phyloP scores from a whole-genome alignment of 2,888 invertebrate species.

The Cremastinae sp. region DNA sequence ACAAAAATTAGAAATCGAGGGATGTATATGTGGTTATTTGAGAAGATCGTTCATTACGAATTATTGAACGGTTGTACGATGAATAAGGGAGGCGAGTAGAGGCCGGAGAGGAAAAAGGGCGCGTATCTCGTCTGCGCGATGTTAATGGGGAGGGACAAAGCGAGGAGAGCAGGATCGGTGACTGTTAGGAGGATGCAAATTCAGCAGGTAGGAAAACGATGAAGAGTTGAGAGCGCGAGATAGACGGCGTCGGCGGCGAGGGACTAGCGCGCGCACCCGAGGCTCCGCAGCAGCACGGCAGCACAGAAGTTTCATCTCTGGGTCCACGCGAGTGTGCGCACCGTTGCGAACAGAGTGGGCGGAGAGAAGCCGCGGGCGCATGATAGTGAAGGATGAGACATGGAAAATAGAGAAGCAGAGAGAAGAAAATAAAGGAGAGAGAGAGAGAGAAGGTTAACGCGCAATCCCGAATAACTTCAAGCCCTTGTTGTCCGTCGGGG shows the following conservation, averaged over 20 bases:
- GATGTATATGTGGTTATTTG: conserved; percentile 49
- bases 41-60: conserved; percentile 40
- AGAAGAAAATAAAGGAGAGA: conserved; percentile 46
- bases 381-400: conserved; percentile 53
- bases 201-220: conserved; percentile 50
- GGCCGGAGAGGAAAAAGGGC: conserved; percentile 32
- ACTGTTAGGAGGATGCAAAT: conserved; percentile 33
- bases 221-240: conserved; percentile 58
- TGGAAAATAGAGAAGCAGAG: conserved; percentile 61
- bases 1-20: conserved; percentile 31
- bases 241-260: conserved; percentile 38
- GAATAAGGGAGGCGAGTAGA: conserved; percentile 21
- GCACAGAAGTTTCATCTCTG: conserved; percentile 55
- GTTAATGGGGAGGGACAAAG: conserved; percentile 47
- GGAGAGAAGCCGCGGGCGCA: conserved; percentile 56
- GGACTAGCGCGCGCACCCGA: background rate
- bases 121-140: conserved; percentile 30
- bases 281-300: conserved; percentile 22
- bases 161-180: conserved; percentile 27
- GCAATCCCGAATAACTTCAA: conserved; percentile 61
- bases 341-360: conserved; percentile 54
- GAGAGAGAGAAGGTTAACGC: conserved; percentile 51
- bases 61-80: conserved; percentile 11
- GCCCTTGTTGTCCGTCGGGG: conserved; percentile 37
- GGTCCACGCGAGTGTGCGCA: conserved; percentile 28